Evolutionary conservation across 1,140 invertebrate species (phyloP), one percentile per base, ranked within the genome.

Genomic region (Orussus abietinus): DNA sequence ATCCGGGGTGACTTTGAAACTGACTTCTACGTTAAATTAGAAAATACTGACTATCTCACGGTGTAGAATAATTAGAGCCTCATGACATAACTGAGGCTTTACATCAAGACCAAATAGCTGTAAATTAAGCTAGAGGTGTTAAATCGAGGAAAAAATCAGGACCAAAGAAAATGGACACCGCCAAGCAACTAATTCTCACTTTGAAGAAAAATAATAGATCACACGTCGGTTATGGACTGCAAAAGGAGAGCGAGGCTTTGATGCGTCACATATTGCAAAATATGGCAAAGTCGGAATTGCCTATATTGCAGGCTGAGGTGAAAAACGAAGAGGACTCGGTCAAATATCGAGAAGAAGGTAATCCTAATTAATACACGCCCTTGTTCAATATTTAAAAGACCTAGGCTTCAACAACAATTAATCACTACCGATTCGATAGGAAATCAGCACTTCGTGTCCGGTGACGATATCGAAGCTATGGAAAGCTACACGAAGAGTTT

Each of bases 321-420:
- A 74, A 74, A 45, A 63, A 71, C 37, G 55, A 67, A 21, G 45
- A 63, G 25, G 59, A 67, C 26, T 64, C 62, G 0, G 47, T 62
- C 5, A 60, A 42, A 19, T 74, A 51, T 31, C 53, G 66, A 45
- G 66, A 72, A 43, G 63, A 74, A 66, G 71, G 71, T 71, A 49
- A 35, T n/a, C n/a, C n/a, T n/a, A n/a, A n/a, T n/a, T n/a, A 32
- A 32, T 32, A n/a, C 31, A 14, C 12, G n/a, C n/a, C n/a, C n/a
- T n/a, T n/a, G n/a, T 14, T 33, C 22, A 42, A 21, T 21, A 13
- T 10, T 32, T 9, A 20, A 26, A 22, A 18, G 9, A 34, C 22
- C n/a, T 32, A 12, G 5, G 25, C 9, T n/a, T 45, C 15, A 31
- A 5, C 25, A 26, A 25, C 33, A 33, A 13, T 44, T n/a, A 21